A percentile compares a stretch with the other conserved stretches of the same genome.
These are phyloP conservation scores for Mycteria americana DNA, from an alignment of 2,797 vertebrate species.

Conservation along the genomic window DNA sequence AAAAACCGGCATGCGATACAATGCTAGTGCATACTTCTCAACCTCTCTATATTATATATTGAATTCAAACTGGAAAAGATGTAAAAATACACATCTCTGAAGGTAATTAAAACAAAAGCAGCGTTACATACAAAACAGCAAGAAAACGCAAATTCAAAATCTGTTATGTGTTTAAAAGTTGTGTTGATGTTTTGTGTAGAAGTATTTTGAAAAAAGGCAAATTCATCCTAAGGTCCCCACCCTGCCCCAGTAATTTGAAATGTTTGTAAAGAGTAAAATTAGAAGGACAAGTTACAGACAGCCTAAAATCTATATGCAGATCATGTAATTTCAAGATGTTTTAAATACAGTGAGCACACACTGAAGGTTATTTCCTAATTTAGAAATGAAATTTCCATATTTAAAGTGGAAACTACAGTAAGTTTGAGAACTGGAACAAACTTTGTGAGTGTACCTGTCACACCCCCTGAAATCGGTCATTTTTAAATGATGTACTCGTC, in stretches of 20 bases:
- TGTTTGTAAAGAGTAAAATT: not conserved
- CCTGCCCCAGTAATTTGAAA: not conserved
- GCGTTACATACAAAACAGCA: not conserved
- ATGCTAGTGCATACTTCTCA: not conserved
- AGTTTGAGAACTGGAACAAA: not conserved
- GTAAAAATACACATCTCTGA: not conserved
- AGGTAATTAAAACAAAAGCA: not conserved
- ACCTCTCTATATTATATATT: not conserved
- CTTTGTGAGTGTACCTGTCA: not conserved
- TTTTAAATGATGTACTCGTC: not conserved
- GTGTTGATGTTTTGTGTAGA: not conserved
- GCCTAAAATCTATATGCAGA: not conserved
- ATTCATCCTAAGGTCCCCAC: not conserved
- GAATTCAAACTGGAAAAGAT: not conserved
- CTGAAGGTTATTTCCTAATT: slow-evolving; percentile 2
- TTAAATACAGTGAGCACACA: not conserved
- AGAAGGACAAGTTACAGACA: not conserved
- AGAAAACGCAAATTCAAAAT: not conserved
- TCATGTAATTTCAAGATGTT: slow-evolving; percentile 28
- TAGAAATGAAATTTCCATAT: slow-evolving; percentile 5
- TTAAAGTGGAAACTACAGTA: not conserved
- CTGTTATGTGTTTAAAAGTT: not conserved
- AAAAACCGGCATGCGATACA: not conserved
- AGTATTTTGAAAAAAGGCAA: not conserved
- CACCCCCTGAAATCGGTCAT: not conserved